These are phyloP conservation scores for Trinorchestia longiramus DNA, from an alignment of 1,140 invertebrate genomes.

Conservation along the genomic window DNA sequence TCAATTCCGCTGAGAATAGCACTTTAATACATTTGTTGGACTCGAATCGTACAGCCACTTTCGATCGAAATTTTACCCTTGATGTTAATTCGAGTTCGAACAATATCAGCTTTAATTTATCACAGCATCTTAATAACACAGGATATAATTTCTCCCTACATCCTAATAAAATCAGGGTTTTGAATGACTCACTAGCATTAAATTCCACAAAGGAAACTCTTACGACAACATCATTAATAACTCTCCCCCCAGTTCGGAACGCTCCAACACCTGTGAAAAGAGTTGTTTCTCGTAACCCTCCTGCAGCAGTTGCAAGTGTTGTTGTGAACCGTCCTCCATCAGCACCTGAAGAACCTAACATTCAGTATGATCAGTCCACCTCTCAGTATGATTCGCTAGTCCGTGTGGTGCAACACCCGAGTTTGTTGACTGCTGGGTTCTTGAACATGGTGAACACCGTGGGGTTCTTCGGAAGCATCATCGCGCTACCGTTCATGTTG, in stretches of 20 bases:
- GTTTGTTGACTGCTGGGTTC: neutral
- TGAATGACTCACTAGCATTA: neutral
- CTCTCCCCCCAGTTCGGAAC: neutral
- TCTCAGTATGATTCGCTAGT: slow-evolving; percentile 19
- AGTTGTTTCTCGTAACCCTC: neutral
- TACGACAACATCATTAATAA: neutral
- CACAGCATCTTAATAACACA: neutral
- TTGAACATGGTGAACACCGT: slow-evolving; percentile 16
- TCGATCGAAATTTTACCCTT: neutral
- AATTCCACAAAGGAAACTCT: neutral
- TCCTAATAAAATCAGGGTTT: neutral
- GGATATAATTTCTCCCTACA: neutral
- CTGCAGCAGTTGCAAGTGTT: neutral
- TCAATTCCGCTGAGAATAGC: neutral
- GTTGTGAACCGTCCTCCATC: neutral
- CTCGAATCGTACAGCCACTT: neutral
- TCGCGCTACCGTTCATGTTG: neutral
- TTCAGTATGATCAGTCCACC: neutral
- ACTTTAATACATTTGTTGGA: neutral
- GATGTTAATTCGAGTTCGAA: neutral
- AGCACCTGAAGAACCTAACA: slow-evolving; percentile 11
- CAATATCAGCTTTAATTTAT: neutral
- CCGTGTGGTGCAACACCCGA: neutral
- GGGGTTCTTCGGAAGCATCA: neutral
- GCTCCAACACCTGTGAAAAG: neutral